Evolutionary conservation across 35 echinoderm and acorn worm species (phyloP), one percentile per base, ranked within the genome.

Genomic region (Heliocidaris erythrogramma): DNA sequence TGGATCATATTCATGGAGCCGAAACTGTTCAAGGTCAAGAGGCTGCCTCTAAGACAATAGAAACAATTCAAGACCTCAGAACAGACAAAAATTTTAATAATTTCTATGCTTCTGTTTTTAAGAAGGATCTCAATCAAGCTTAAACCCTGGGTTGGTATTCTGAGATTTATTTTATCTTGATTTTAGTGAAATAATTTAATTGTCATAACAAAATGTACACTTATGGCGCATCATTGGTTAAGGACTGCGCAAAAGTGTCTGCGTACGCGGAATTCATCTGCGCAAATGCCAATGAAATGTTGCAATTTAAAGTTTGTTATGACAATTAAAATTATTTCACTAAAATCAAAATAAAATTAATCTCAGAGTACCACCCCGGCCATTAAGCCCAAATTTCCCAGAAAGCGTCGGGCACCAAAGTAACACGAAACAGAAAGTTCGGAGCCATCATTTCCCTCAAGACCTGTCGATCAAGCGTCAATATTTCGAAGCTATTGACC

Each of bases 401-500:
- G 88, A 31, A 90, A 90, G 88, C 88, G 27, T 90, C 88, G 88
- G 88, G 88, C 88, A 90, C 88, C 88, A 90, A 90, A 90, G 35
- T 13, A 90, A 90, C 31, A 90, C 35, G 88, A 90, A 90, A 13
- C 30, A 90, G 88, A 47, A 90, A 90, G 88, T 90, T 90, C 31
- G 27, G 13, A 16, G 13, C 88, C 88, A 90, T 90, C 88, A 90
- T 90, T 90, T 90, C 88, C 88, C 31, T 90, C 31, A 90, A 90
- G 10, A 90, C 88, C 88, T 90, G 88, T 30, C 88, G 88, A 90
- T 10, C 30, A 90, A 90, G 88, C 88, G 31, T 90, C 88, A 31
- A 90, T 90, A 90, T 90, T 90, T 90, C 31, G 88, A 90, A 31
- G 88, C 88, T 90, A 90, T 90, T 90, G 88, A 47, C 88, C 88